Evolutionary conservation across 2,888 invertebrate genomes (phyloP).

Genomic region (Parascotia fuliginaria): DNA sequence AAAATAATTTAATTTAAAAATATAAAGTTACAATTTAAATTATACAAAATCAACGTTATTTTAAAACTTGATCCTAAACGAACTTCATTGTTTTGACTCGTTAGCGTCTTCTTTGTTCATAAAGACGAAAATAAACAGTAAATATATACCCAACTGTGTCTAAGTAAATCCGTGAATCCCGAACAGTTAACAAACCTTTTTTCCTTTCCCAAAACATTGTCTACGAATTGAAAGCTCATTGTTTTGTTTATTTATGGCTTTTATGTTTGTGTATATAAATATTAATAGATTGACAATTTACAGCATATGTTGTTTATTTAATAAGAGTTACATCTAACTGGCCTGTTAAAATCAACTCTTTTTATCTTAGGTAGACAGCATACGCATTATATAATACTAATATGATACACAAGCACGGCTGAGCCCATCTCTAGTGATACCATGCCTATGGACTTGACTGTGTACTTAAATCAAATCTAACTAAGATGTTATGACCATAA

Average conservation of each 20-base stretch:
- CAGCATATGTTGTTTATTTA: too few relatives aligned
- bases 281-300: slow-evolving; percentile 1
- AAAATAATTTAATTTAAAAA: too few relatives aligned
- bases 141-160: slow-evolving; percentile 24
- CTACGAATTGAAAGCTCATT: slow-evolving; percentile 19
- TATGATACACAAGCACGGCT: too few relatives aligned
- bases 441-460: too few relatives aligned
- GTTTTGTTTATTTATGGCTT: slow-evolving; percentile 13
- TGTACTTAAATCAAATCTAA: too few relatives aligned
- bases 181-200: slow-evolving; percentile 25
- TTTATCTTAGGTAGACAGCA: too few relatives aligned
- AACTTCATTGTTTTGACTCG: slow-evolving; percentile 16
- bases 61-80: slow-evolving; percentile 5
- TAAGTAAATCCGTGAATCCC: slow-evolving; percentile 17
- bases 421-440: too few relatives aligned
- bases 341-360: too few relatives aligned
- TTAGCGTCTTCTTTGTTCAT: slow-evolving; percentile 15
- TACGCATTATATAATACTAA: too few relatives aligned
- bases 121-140: slow-evolving; percentile 26
- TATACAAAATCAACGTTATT: neutral
- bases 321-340: too few relatives aligned
- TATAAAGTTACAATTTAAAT: neutral
- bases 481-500: too few relatives aligned
- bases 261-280: slow-evolving; percentile 19
- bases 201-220: slow-evolving; percentile 20